These are phyloP conservation scores for Spondyliosoma cantharus DNA, from an alignment of 2,797 vertebrate genomes.

Conservation along the genomic window DNA sequence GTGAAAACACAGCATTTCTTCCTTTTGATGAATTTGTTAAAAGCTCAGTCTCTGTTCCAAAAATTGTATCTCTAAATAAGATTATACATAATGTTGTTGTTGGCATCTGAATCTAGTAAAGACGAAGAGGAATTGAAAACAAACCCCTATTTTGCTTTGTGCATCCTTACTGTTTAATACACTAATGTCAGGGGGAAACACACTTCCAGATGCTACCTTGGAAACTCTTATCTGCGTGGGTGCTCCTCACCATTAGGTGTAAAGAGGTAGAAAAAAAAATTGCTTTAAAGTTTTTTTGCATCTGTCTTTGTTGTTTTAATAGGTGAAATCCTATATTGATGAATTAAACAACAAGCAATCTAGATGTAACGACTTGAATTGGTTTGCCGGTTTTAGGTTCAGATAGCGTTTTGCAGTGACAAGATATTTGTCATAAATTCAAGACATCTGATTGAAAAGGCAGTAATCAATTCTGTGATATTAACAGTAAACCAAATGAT, in stretches of 20 bases:
- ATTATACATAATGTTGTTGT: not conserved
- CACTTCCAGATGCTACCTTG: not conserved
- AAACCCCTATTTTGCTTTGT: too few species aligned
- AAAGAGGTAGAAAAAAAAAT: not conserved
- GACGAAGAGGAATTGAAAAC: too few species aligned
- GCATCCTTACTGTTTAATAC: not conserved
- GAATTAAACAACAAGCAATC: too few species aligned
- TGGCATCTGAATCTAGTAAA: too few species aligned
- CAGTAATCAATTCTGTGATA: not conserved
- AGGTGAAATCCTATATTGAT: too few species aligned
- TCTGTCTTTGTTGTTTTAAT: not conserved
- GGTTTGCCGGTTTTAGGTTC: too few species aligned
- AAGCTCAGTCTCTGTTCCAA: not conserved
- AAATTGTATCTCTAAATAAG: not conserved
- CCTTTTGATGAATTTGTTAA: not conserved
- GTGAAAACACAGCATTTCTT: not conserved
- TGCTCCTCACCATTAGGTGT: not conserved
- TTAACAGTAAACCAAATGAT: too few species aligned
- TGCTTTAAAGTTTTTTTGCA: not conserved
- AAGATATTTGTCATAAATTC: not conserved
- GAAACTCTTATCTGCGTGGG: not conserved
- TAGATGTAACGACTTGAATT: too few species aligned
- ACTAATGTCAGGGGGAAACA: not conserved
- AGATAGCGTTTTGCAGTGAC: not conserved
- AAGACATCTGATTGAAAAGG: not conserved